Conservation (phyloP, 2,113 vertebrate species). For the Sprattus sprattus region DNA sequence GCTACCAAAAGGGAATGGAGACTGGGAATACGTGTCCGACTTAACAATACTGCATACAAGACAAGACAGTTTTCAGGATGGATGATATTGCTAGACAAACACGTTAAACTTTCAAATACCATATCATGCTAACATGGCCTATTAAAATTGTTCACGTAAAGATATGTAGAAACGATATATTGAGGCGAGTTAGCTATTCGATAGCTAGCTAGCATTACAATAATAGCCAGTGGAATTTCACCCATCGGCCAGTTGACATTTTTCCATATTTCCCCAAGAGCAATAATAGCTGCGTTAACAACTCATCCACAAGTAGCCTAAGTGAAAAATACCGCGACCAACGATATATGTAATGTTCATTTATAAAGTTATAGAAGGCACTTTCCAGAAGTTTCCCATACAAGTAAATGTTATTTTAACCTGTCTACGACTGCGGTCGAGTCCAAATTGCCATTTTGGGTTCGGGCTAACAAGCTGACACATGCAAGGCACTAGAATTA, state of each 20-base stretch:
- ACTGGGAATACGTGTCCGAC: background rate
- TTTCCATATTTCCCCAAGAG: slow-evolving; percentile 7
- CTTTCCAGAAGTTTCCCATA: background rate
- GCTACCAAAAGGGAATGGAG: background rate
- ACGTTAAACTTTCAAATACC: background rate
- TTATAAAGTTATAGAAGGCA: background rate
- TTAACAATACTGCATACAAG: background rate
- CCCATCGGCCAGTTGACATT: background rate
- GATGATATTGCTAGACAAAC: background rate
- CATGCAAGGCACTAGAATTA: slow-evolving; percentile 14
- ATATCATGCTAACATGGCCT: background rate
- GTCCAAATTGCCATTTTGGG: slow-evolving; percentile 16
- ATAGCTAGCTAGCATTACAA: slow-evolving; percentile 16
- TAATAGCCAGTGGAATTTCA: slow-evolving; percentile 16
- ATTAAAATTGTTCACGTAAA: background rate
- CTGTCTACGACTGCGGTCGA: slow-evolving; percentile 15
- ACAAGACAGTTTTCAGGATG: background rate
- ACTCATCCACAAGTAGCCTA: background rate
- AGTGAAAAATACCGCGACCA: background rate
- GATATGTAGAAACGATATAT: background rate
- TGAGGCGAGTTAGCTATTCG: background rate
- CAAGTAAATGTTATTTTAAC: slow-evolving; percentile 14
- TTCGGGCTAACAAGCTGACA: slow-evolving; percentile 17
- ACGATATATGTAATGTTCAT: background rate
- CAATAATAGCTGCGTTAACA: background rate